phyloP scores from a whole-genome alignment of 1,140 invertebrate species.

The Elymnias hypermnestra region DNA sequence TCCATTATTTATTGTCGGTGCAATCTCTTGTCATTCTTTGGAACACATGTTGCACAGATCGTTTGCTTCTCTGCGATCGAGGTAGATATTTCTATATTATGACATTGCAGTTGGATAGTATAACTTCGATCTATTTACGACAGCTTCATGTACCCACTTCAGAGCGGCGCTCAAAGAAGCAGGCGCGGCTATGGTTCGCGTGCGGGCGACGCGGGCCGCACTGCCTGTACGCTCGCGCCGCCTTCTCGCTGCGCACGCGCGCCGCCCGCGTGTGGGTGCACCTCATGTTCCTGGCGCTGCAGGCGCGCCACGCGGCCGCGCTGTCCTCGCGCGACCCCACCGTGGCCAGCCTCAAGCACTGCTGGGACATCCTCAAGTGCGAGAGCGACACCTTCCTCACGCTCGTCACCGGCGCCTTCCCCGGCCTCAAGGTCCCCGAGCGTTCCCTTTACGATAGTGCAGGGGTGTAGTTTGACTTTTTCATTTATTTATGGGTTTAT shows the following conservation, averaged over 20 bases:
- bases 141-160: no score
- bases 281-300: slow-evolving; percentile 94
- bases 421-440: slow-evolving; percentile 83
- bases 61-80: no score
- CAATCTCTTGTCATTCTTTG: no score
- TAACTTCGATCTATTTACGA: no score
- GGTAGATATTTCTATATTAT: no score
- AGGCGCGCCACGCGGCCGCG: slow-evolving; percentile 87
- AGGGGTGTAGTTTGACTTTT: slow-evolving; percentile 1
- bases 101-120: no score
- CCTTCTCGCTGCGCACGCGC: slow-evolving; percentile 91
- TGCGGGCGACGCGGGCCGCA: slow-evolving; percentile 91
- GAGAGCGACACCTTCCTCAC: slow-evolving; percentile 94
- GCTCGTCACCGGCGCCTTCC: slow-evolving; percentile 94
- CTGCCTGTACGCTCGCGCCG: slow-evolving; percentile 91
- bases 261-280: slow-evolving; percentile 95
- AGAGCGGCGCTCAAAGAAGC: slow-evolving; percentile 90
- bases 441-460: no score
- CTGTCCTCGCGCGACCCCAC: slow-evolving; percentile 89
- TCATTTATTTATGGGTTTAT: not conserved
- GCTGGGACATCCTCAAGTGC: slow-evolving; percentile 94
- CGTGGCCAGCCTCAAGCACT: slow-evolving; percentile 90
- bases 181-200: slow-evolving; percentile 91
- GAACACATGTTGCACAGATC: no score
- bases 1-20: no score